A percentile compares a stretch with the other conserved stretches of the same genome.
These are phyloP conservation scores for Pangasius djambal DNA, from an alignment of 2,797 vertebrate species.

Conservation along the genomic window DNA sequence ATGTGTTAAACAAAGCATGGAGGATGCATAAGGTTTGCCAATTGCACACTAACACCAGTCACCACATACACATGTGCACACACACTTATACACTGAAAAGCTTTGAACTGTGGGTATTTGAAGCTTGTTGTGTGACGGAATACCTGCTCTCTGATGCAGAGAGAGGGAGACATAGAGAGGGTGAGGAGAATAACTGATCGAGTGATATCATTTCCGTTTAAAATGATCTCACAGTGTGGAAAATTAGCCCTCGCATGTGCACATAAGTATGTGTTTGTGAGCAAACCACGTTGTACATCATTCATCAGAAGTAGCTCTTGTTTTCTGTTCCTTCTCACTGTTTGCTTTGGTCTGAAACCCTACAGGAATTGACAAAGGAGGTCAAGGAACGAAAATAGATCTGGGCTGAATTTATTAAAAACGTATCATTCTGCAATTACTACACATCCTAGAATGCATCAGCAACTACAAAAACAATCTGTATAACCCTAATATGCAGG, in stretches of 20 bases:
- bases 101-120: slow-evolving; percentile 49
- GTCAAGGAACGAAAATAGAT: slow-evolving; percentile 8
- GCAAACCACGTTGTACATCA: not conserved
- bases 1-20: not conserved
- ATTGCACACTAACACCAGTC: not conserved
- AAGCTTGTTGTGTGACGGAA: slow-evolving; percentile 22
- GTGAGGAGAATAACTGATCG: not conserved
- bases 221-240: not conserved
- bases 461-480: not conserved
- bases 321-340: not conserved
- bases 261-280: not conserved
- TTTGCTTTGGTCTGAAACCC: slow-evolving; percentile 7
- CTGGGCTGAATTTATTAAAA: not conserved
- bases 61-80: slow-evolving; percentile 20
- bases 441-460: not conserved
- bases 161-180: not conserved
- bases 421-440: not conserved
- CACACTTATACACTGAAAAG: slow-evolving; percentile 24
- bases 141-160: slow-evolving; percentile 21
- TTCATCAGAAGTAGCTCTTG: slow-evolving; percentile 1
- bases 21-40: not conserved
- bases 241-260: not conserved
- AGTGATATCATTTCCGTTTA: not conserved
- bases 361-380: slow-evolving; percentile 22
- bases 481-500: too few species aligned